phyloP scores from a whole-genome alignment of 2,797 vertebrate species.

The Limosa lapponica region DNA sequence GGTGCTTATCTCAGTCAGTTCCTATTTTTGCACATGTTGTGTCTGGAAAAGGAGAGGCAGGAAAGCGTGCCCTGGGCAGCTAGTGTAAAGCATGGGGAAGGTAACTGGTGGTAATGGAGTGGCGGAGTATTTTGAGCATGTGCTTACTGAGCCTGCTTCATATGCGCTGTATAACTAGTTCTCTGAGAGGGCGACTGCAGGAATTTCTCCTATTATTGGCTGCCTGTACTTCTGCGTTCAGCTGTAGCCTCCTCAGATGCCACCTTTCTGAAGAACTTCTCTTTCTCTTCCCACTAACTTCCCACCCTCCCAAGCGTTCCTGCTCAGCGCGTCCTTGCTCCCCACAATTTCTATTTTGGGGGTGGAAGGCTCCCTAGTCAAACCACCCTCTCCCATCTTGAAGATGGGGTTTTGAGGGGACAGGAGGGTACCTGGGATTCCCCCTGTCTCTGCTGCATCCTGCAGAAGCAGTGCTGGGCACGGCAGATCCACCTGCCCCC shows the following conservation, averaged over 20 bases:
- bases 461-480: accelerated
- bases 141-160: not conserved
- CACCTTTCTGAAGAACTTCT: not conserved
- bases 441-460: not conserved
- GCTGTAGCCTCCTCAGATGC: not conserved
- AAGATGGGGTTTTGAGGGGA: not conserved
- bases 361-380: not conserved
- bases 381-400: not conserved
- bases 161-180: not conserved
- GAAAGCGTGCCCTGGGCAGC: not conserved
- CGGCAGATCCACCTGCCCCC: not conserved
- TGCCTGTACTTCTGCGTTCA: not conserved
- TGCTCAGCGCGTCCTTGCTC: not conserved
- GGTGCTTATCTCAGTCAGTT: not conserved
- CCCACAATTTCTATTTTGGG: constrained; percentile 11
- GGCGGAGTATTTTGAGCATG: not conserved
- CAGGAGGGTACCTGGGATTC: not conserved
- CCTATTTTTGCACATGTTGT: not conserved
- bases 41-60: not conserved
- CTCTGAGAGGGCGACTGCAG: not conserved
- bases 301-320: not conserved
- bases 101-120: not conserved
- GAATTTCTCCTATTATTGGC: not conserved
- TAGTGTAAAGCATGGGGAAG: not conserved
- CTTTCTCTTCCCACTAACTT: not conserved